phyloP scores from a whole-genome alignment of 1,140 invertebrate genomes.

The Acromyrmex heyeri region DNA sequence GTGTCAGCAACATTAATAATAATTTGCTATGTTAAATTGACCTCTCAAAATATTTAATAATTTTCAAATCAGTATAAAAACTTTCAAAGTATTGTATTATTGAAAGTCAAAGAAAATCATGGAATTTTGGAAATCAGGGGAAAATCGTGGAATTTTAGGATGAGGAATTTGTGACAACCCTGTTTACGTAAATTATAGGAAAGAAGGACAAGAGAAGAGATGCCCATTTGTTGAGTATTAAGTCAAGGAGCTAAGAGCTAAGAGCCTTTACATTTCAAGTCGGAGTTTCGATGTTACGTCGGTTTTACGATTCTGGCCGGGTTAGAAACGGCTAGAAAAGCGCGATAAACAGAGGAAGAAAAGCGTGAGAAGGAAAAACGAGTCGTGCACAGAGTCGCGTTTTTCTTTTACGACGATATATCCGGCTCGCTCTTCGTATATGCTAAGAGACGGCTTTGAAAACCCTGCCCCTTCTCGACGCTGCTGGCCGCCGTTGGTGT shows the following conservation, averaged over 20 bases:
- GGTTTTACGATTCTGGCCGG: background rate
- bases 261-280: background rate
- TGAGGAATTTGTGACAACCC: too few relatives aligned
- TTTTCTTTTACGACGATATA: constrained; percentile 31
- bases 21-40: too few relatives aligned
- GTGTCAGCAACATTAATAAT: too few relatives aligned
- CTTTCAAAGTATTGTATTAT: too few relatives aligned
- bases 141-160: too few relatives aligned
- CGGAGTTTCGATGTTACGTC: background rate
- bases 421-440: background rate
- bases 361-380: background rate
- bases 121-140: too few relatives aligned
- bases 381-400: background rate
- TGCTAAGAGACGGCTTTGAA: constrained; percentile 46
- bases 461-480: background rate
- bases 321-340: background rate
- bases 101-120: too few relatives aligned
- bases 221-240: background rate
- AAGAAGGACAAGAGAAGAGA: background rate
- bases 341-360: background rate
- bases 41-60: too few relatives aligned
- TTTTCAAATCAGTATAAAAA: too few relatives aligned
- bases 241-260: background rate
- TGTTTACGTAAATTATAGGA: background rate
- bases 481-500: background rate